Conservation (phyloP, 2,888 invertebrate species). For the Trissoscelio sp. region DNA sequence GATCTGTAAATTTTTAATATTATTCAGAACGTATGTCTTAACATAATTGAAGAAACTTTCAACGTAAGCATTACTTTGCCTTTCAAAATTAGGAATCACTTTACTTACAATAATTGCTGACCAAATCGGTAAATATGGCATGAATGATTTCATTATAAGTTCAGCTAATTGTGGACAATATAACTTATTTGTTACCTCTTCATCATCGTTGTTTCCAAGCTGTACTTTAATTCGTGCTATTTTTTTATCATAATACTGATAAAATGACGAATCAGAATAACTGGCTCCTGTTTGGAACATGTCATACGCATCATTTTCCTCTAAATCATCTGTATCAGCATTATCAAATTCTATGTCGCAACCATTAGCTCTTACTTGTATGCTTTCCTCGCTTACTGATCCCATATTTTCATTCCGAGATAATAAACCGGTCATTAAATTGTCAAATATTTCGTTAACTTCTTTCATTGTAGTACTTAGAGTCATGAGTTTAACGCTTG, state of each 20-base stretch:
- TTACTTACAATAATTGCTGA: neutral
- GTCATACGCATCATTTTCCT: no score
- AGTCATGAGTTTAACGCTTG: constrained; percentile 5
- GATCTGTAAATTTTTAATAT: no score
- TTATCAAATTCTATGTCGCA: neutral
- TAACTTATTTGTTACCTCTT: neutral
- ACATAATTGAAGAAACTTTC: no score
- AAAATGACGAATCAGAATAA: constrained; percentile 7
- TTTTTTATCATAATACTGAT: constrained; percentile 3
- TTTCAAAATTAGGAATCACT: neutral
- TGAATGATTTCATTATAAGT: constrained; percentile 19
- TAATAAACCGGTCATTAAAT: constrained; percentile 7
- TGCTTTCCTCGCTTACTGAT: neutral
- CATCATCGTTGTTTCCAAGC: neutral
- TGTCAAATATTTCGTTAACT: constrained; percentile 1
- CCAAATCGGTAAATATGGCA: neutral
- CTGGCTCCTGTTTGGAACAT: neutral
- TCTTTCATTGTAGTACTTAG: neutral
- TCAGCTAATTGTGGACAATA: constrained; percentile 19
- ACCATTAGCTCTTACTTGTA: neutral
- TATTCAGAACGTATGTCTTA: no score
- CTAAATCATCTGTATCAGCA: neutral
- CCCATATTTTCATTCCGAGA: neutral
- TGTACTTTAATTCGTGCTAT: neutral
- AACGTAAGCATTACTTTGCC: neutral